Evolutionary conservation across 2,888 invertebrate species (phyloP).

Genomic region (Plagodis pulveraria): DNA sequence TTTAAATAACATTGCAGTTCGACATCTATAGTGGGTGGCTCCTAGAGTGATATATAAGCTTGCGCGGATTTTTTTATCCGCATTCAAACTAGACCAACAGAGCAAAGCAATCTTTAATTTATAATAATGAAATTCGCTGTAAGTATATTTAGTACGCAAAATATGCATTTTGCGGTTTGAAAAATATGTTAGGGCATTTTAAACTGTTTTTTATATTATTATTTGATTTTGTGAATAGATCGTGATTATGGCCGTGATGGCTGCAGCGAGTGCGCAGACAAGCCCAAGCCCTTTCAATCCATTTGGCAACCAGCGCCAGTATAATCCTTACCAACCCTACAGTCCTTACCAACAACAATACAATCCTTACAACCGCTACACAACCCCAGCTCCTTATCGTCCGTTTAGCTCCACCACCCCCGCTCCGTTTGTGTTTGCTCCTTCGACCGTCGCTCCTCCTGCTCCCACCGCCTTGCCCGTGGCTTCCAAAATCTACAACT

Average conservation of each 20-base stretch:
- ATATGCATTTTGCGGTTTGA: too few species aligned
- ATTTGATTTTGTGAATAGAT: slow-evolving; percentile 39
- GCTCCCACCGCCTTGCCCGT: slow-evolving; percentile 7
- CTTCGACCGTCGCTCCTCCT: background rate
- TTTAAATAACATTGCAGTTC: slow-evolving; percentile 77
- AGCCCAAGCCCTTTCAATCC: slow-evolving; percentile 17
- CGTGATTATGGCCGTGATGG: slow-evolving; percentile 57
- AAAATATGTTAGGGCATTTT: too few species aligned
- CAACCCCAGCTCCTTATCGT: slow-evolving; percentile 28
- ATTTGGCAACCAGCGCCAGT: slow-evolving; percentile 3
- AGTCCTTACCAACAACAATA: slow-evolving; percentile 6
- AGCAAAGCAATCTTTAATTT: slow-evolving; percentile 58
- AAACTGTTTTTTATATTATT: too few species aligned
- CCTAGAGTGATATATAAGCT: slow-evolving; percentile 72
- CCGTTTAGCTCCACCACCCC: slow-evolving; percentile 29
- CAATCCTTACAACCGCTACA: slow-evolving; percentile 12
- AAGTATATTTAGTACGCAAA: slow-evolving; percentile 48
- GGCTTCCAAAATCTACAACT: slow-evolving; percentile 26
- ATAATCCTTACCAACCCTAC: slow-evolving; percentile 10
- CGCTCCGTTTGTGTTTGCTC: slow-evolving; percentile 12
- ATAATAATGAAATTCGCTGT: slow-evolving; percentile 69
- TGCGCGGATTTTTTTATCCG: slow-evolving; percentile 70
- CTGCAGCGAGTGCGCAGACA: slow-evolving; percentile 54
- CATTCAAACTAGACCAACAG: slow-evolving; percentile 78
- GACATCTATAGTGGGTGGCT: slow-evolving; percentile 71